phyloP scores from a whole-genome alignment of 2,888 invertebrate genomes.

The Tolmerus cingulatus region DNA sequence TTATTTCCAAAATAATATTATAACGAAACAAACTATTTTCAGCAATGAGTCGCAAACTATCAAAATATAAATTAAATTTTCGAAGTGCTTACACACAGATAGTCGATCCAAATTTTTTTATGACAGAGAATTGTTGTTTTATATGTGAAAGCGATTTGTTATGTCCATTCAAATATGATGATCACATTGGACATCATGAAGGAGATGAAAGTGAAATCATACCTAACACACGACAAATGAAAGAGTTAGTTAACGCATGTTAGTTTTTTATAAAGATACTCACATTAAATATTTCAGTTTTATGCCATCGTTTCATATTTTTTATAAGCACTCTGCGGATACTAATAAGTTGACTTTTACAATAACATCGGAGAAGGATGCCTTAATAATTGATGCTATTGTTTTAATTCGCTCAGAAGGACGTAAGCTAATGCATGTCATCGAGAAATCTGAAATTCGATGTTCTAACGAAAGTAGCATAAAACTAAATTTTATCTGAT shows the following conservation, averaged over 20 bases:
- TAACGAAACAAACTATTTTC: background rate
- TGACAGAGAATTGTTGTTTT: conserved; percentile 56
- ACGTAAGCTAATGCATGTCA: background rate
- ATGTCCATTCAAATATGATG: conserved; percentile 54
- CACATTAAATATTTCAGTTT: background rate
- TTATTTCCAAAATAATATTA: too few species aligned
- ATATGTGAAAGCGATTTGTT: conserved; percentile 58
- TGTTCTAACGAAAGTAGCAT: background rate
- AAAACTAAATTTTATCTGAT: background rate
- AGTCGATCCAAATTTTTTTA: conserved; percentile 51
- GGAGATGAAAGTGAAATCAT: background rate
- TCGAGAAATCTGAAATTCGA: background rate
- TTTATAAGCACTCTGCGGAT: background rate
- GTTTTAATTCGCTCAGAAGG: background rate
- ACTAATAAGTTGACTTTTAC: background rate
- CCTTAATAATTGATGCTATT: background rate
- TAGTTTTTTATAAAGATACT: background rate
- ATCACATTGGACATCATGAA: conserved; percentile 56
- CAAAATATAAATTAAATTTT: conserved; percentile 51
- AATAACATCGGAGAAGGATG: background rate
- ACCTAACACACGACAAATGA: background rate
- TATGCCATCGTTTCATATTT: background rate
- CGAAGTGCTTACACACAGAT: conserved; percentile 51
- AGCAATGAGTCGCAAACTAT: conserved; percentile 31
- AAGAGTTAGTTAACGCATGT: background rate